Conservation (phyloP, 1,140 invertebrate genomes). For the Drosophila persimilis region DNA sequence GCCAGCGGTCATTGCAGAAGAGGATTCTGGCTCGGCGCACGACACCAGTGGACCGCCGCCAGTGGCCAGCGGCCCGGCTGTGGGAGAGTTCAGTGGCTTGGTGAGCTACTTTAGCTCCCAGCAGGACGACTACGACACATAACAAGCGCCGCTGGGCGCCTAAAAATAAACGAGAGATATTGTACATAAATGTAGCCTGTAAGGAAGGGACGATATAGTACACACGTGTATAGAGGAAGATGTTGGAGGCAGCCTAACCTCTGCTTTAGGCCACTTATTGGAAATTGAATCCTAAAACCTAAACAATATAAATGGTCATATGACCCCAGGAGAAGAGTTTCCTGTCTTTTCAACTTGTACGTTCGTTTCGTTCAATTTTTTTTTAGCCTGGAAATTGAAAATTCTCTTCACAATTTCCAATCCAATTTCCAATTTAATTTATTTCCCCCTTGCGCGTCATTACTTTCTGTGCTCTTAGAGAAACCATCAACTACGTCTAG, state of each 20-base stretch:
- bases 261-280: conserved; percentile 61
- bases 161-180: conserved; percentile 18
- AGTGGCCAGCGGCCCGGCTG: conserved; percentile 34
- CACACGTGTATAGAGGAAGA: conserved; percentile 18
- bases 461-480: conserved; percentile 20
- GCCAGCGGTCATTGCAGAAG: conserved; percentile 49
- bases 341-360: conserved; percentile 3
- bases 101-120: conserved; percentile 93
- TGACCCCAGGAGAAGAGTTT: not conserved
- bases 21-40: conserved; percentile 72
- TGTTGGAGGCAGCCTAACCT: conserved; percentile 11
- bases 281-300: conserved; percentile 45
- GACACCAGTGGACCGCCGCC: conserved; percentile 41
- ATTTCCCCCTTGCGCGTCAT: conserved; percentile 8
- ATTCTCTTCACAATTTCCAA: not conserved
- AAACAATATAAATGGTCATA: conserved; percentile 35
- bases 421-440: conserved; percentile 17
- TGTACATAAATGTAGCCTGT: conserved; percentile 34
- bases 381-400: not conserved
- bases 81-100: conserved; percentile 89
- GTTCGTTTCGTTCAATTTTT: conserved; percentile 13
- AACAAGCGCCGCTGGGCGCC: conserved; percentile 68
- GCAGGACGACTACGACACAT: conserved; percentile 85
- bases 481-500: conserved; percentile 33
- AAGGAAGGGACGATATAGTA: not conserved